Base-by-base conservation (phyloP, 2,888 invertebrate species). In the Chromoteleia sp. region DNA sequence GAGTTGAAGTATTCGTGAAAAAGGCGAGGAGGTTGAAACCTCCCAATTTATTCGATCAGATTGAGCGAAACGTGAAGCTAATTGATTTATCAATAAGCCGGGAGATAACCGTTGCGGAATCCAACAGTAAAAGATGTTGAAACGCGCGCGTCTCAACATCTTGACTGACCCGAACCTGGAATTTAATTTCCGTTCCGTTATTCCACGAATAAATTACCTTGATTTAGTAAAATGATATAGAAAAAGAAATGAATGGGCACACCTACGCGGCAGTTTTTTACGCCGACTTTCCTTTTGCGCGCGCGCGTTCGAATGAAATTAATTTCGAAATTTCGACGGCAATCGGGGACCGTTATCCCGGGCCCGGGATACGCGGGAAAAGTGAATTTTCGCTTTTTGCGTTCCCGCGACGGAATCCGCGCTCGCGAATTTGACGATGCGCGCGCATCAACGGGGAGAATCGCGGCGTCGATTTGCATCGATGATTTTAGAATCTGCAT, bases 401-500 rank as follows among this genome's bases (percentile, higher is more conserved):
- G 1, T 33, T 33, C 33, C 6, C 10, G 6, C 10, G 10, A 10
- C 8, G 10, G 33, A 10, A 33, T 5, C 7, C 2, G n/a, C 1
- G 1, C 2, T 7, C n/a, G 33, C 29, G 17, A 54, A 41, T 25
- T 30, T 39, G 21, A 15, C 43, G 41, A 17, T 15, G 59, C 48
- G 59, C 50, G 59, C 41, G 52, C 45, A 70, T 59, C 45, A 59
- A 58, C 17, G 12, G 8, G 56, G 29, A 41, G 63, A 61, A 73
- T 73, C 29, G 12, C 50, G 15, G 54, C 33, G 63, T 21, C 54
- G 54, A 74, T 73, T 85, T 77, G 84, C 82, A 81, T 78, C 81
- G 82, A 78, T 81, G 84, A 85, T 85, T 87, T 86, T 84, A 83
- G 82, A 83, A 84, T 86, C 85, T 84, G 83, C 85, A 86, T 86